Base-by-base conservation (phyloP, 2,888 invertebrate genomes). In the Campopleginae sp. region DNA sequence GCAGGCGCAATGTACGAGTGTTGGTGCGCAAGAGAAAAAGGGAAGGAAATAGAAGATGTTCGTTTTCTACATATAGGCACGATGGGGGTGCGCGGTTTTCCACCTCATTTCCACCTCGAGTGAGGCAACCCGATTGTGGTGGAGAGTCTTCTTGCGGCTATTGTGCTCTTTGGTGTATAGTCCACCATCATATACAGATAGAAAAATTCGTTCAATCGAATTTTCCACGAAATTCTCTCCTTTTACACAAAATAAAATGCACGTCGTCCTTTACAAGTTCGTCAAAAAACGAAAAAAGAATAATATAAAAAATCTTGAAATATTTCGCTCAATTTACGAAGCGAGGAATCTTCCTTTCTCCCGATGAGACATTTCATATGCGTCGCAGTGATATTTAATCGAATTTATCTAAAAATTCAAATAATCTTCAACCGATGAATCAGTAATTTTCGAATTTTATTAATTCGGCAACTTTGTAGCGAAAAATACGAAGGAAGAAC, bases 61-160 rank as follows among this genome's bases (percentile, higher is more conserved):
- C 78, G 79, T 61, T 68, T 85, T 82, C 72, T 75, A 81, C 80
- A 74, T 51, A 65, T 61, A 46, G 54, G 82, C 82, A 85, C 80
- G 82, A 85, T 80, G 87, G 88, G 90, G 91, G 89, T 91, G 92
- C 91, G 92, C 91, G 92, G 91, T 92, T 93, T 93, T 92, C 93
- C 93, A 90, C 91, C 91, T 93, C 93, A 93, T 93, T 93, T 93
- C 92, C 91, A 89, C 89, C 87, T 90, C 89, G 90, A 91, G 91
- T 91, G 91, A 90, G 90, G 90, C 88, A 91, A 90, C 88, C 89
- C 91, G 91, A 91, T 92, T 92, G 90, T 90, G 86, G 88, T 87
- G 85, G 87, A 89, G 88, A 88, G 85, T 89, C 88, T 87, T 88
- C 87, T 88, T 86, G 84, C 76, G 78, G 85, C 87, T 86, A 87